Conservation (phyloP, 92 coral and sea anemone genomes). For the Epizoanthus stellaris region DNA sequence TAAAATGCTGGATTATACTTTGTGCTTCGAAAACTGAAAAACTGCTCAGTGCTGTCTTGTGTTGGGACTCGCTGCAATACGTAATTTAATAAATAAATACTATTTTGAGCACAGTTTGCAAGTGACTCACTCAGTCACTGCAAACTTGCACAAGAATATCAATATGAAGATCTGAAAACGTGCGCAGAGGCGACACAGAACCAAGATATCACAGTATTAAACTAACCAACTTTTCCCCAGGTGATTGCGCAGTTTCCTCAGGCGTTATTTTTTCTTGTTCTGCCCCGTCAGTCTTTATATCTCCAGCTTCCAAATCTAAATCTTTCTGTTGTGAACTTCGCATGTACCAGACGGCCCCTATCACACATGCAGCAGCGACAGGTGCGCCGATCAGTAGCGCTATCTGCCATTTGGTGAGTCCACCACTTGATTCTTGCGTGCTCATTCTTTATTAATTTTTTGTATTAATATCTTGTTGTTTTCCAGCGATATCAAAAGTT, state of each 20-base stretch:
- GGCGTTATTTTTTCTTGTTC: neutral
- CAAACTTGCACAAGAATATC: no score
- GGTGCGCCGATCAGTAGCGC: slow-evolving; percentile 83
- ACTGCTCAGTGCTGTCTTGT: no score
- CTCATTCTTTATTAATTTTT: slow-evolving; percentile 57
- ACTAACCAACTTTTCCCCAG: slow-evolving; percentile 17
- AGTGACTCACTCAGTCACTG: no score
- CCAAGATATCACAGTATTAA: neutral
- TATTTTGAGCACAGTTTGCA: no score
- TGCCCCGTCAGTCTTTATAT: neutral
- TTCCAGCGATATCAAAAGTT: neutral
- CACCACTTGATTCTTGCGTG: slow-evolving; percentile 70
- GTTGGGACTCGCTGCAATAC: no score
- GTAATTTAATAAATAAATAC: no score
- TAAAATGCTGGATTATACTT: no score
- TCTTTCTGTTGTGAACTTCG: slow-evolving; percentile 22
- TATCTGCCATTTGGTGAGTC: slow-evolving; percentile 82
- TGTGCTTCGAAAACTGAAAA: no score
- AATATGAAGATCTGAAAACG: no score
- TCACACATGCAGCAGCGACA: slow-evolving; percentile 70
- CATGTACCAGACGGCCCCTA: slow-evolving; percentile 80
- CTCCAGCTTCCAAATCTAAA: slow-evolving; percentile 2
- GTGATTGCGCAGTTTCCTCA: slow-evolving; percentile 1
- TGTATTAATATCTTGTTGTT: neutral
- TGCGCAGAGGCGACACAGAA: neutral